Conservation (phyloP, 37 sponge, comb jelly and placozoan genomes). For the Oopsacas minuta region DNA sequence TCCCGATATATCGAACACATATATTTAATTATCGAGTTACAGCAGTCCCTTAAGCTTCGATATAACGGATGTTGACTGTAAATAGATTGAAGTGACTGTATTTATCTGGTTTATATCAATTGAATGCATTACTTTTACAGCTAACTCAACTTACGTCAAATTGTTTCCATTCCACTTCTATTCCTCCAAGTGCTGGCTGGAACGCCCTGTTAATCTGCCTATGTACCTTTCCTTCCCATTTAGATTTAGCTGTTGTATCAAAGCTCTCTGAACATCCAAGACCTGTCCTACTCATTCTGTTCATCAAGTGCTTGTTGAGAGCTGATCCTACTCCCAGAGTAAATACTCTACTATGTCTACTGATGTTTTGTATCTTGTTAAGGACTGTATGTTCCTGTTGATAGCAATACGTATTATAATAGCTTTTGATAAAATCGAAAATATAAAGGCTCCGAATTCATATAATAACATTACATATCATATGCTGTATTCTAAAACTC, state of each 20-base stretch:
- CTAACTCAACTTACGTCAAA: constrained; percentile 53
- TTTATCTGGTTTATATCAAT: too few species aligned
- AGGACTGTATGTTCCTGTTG: background rate
- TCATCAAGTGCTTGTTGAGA: constrained; percentile 73
- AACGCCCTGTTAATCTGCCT: constrained; percentile 64
- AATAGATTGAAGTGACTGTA: too few species aligned
- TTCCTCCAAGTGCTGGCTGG: constrained; percentile 77
- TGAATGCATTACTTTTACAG: background rate
- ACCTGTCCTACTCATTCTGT: constrained; percentile 67
- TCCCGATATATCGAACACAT: too few species aligned
- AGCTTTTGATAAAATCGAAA: too few species aligned
- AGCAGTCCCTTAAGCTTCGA: too few species aligned
- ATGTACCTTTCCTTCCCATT: constrained; percentile 77
- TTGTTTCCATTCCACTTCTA: constrained; percentile 75
- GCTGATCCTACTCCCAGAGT: constrained; percentile 37
- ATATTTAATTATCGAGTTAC: too few species aligned
- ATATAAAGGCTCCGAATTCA: too few species aligned
- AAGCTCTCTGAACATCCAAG: constrained; percentile 72
- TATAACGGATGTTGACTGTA: too few species aligned
- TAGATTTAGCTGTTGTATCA: constrained; percentile 68
- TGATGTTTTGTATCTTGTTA: background rate
- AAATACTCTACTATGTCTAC: background rate
- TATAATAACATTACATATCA: too few species aligned
- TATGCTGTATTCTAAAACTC: too few species aligned
- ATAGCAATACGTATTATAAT: too few species aligned